Base-by-base conservation (phyloP, 1,140 invertebrate species). In the Panulirus ornatus region DNA sequence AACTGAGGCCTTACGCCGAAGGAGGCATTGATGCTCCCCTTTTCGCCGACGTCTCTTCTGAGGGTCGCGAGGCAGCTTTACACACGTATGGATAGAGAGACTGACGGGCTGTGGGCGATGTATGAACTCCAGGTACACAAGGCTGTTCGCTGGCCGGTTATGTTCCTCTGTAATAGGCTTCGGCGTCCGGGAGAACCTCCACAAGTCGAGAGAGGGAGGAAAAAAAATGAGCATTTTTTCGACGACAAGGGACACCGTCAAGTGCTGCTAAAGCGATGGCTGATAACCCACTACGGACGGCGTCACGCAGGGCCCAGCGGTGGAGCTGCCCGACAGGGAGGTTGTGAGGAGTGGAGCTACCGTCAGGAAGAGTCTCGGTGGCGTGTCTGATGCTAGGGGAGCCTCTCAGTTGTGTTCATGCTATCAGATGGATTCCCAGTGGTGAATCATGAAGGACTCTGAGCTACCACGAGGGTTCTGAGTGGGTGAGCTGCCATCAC, bases 181-280 rank as follows among this genome's bases (percentile, higher is more conserved):
- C n/a, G n/a, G n/a, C n/a, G 58, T 66, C 22, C 51, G 6, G 5
- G 54, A 22, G 11, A 66, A 27, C n/a, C 58, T 30, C n/a, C 58
- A 66, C n/a, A 66, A 30, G n/a, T 6, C n/a, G 58, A 66, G n/a
- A n/a, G n/a, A n/a, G n/a, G n/a, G n/a, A 34, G 70, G 70, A 81
- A 81, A 81, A 81, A 81, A 47, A 36, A 58, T 30, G 36, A 47
- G 47, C 78, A 81, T 81, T 81, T 81, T n/a, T 58, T 81, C 78
- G 78, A 51, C 78, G 78, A 81, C 78, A 81, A 30, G 78, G 16
- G 78, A 81, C 78, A 81, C 58, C 78, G 78, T 58, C 78, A 81
- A 81, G 47, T 47, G 78, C 42, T 81, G 78, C 78, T 81, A 81
- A 81, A 81, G 47, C 27, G 78, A 81, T 81, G 47, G 22, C 27